Evolutionary conservation across 1,140 invertebrate genomes (phyloP), one percentile per base, ranked within the genome.

Genomic region (Micrasema longulum): DNA sequence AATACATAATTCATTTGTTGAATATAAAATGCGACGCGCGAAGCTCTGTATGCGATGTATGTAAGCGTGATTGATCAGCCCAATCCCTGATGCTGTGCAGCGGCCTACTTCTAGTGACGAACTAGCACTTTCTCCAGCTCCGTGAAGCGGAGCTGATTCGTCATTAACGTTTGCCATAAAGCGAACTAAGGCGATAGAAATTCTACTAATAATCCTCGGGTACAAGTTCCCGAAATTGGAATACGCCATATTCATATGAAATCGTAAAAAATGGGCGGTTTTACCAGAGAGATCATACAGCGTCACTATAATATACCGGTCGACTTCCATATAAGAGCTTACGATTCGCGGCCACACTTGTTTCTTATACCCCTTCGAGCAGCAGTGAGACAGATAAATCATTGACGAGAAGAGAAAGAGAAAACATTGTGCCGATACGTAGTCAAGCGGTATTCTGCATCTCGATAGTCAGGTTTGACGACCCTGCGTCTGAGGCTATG

Each of bases 401-500:
- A 18, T 2, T 57, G 16, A 38, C 53, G 26, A 38, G 31, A 12
- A 57, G 20, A 63, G 57, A 63, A 63, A 63, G 57, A 63, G 57
- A 63, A 63, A 63, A 45, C 36, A 23, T 12, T 14, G 14, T 0
- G 10, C 3, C 18, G n/a, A 20, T 14, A 6, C 16, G 20, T 7
- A 43, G 12, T 23, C 9, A 45, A 63, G 41, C 57, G 38, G 57
- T 63, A 63, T 41, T 63, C 36, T 43, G 57, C 57, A 23, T 43
- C 57, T 43, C 41, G 41, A 5, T 45, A 20, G 57, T 43, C 36
- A 63, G 18, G 57, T 63, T 63, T 63, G 57, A 63, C 57, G 57
- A 63, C 57, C 57, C 57, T 63, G 57, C 57, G 57, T 63, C 57
- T 63, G 57, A 63, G 57, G 38, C 57, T 63, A 43, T 63, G 57